These are phyloP conservation scores for Ennomos quercinarius DNA, from an alignment of 2,888 invertebrate species.

Conservation along the genomic window DNA sequence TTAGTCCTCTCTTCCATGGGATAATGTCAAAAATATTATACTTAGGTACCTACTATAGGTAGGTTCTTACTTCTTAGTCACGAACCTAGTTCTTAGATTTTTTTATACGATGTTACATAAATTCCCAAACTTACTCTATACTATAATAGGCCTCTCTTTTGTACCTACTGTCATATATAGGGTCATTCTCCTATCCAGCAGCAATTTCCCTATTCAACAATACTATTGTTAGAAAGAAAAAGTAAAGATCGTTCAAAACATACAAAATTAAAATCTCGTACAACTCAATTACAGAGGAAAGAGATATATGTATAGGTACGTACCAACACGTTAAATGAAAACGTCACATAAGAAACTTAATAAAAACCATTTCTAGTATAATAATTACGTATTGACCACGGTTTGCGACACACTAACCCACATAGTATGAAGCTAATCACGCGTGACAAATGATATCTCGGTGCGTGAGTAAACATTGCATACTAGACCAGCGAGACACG, in stretches of 20 bases:
- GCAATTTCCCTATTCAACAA: constrained; percentile 11
- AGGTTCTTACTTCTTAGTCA: too few relatives aligned
- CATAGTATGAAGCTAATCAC: constrained; percentile 67
- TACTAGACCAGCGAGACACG: constrained; percentile 13
- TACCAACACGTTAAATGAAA: constrained; percentile 15
- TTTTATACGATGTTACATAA: too few relatives aligned
- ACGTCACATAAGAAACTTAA: constrained; percentile 11
- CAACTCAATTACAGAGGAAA: background rate
- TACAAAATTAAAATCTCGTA: constrained; percentile 13
- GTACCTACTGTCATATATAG: too few relatives aligned
- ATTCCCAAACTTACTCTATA: too few relatives aligned
- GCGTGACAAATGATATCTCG: constrained; percentile 66
- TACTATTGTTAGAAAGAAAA: constrained; percentile 20
- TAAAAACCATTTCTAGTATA: constrained; percentile 31
- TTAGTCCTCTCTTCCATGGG: too few relatives aligned
- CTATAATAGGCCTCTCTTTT: too few relatives aligned
- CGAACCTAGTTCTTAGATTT: too few relatives aligned
- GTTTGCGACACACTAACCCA: constrained; percentile 65
- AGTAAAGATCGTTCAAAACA: constrained; percentile 15
- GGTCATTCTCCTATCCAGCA: constrained; percentile 7
- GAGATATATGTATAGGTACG: too few relatives aligned
- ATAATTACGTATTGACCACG: constrained; percentile 31
- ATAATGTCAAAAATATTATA: too few relatives aligned
- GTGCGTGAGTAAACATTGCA: constrained; percentile 56
- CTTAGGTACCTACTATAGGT: too few relatives aligned